Conservation (phyloP, 2,113 vertebrate species). For the Microcebus griseorufus region DNA sequence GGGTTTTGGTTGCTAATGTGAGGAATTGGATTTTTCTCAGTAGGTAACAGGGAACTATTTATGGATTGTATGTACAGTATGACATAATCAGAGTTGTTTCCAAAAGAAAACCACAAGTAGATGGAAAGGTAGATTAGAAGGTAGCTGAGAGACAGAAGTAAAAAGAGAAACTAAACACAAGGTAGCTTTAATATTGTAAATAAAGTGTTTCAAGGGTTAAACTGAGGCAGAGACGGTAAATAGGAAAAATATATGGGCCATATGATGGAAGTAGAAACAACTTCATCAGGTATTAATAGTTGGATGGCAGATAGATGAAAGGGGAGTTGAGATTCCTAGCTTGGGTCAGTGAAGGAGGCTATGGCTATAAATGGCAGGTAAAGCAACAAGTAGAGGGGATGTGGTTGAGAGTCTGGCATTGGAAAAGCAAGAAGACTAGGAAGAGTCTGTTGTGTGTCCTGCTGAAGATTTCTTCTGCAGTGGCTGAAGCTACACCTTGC, state of each 20-base stretch:
- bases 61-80: neutral
- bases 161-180: neutral
- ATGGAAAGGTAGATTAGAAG: neutral
- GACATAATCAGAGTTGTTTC: neutral
- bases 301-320: neutral
- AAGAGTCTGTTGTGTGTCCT: neutral
- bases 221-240: neutral
- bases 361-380: neutral
- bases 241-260: too few relatives aligned
- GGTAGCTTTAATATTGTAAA: neutral
- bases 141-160: neutral
- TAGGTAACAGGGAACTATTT: neutral
- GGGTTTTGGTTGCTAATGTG: neutral
- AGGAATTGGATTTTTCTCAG: neutral
- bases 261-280: neutral
- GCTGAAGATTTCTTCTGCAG: neutral
- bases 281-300: neutral
- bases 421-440: neutral
- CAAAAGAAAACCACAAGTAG: neutral
- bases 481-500: neutral
- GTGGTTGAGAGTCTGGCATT: accelerated
- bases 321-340: neutral
- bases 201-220: neutral
- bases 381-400: accelerated
- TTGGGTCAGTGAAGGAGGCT: neutral